phyloP scores from a whole-genome alignment of 2,888 invertebrate species.

The Metopia argyrocephala region DNA sequence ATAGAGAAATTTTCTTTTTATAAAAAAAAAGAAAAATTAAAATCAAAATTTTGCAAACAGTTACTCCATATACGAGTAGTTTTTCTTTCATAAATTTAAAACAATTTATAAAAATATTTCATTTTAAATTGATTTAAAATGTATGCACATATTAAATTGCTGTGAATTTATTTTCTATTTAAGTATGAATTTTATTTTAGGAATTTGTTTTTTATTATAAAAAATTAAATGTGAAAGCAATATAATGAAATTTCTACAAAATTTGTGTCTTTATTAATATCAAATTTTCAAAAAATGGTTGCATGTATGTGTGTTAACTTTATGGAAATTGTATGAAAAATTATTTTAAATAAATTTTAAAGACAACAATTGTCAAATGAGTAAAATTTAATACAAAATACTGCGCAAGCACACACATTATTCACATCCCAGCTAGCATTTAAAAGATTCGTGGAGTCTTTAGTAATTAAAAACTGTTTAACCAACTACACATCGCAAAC shows the following conservation, averaged over 20 bases:
- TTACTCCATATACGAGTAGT: neutral
- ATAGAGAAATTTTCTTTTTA: no score
- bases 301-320: neutral
- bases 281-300: no score
- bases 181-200: neutral
- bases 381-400: neutral
- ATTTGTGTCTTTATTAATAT: no score
- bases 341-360: neutral
- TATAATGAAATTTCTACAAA: neutral
- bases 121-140: constrained; percentile 8
- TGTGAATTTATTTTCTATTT: constrained; percentile 6
- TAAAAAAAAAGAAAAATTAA: neutral
- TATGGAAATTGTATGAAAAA: neutral
- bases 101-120: neutral
- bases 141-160: constrained; percentile 9
- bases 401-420: neutral
- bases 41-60: neutral
- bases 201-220: neutral
- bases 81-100: neutral
- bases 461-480: no score
- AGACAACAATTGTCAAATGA: constrained; percentile 3
- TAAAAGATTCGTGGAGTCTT: no score
- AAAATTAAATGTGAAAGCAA: neutral
- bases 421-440: neutral
- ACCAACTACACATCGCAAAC: no score